Percentiles rank a stretch among this genome's conserved stretches.
Conservation (phyloP, 2,113 vertebrate genomes). For the Phoenicopterus ruber region DNA sequence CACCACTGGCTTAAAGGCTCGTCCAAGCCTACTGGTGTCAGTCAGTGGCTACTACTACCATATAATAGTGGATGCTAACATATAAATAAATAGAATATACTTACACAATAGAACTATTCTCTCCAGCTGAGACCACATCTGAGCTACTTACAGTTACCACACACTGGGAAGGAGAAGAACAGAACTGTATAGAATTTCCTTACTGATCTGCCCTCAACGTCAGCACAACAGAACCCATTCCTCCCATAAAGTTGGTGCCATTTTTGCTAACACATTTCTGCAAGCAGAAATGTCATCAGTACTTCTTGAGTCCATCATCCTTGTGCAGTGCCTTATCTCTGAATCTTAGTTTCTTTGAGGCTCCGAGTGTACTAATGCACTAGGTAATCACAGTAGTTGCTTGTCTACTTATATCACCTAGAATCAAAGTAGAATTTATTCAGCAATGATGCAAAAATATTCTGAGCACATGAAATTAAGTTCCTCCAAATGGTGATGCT, state of each 20-base stretch:
- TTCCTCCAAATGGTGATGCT: background rate
- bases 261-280: background rate
- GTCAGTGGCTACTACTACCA: background rate
- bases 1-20: background rate
- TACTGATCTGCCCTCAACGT: background rate
- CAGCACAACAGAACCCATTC: background rate
- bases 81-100: background rate
- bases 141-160: background rate
- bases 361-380: background rate
- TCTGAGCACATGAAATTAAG: background rate
- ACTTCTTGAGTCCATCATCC: background rate
- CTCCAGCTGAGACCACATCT: background rate
- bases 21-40: background rate
- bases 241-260: background rate
- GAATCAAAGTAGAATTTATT: background rate
- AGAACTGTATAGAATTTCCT: background rate
- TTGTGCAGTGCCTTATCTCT: background rate
- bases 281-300: background rate
- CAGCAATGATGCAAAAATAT: background rate
- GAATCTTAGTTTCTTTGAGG: background rate
- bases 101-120: background rate
- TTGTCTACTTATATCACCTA: background rate
- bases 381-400: background rate
- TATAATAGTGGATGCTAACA: background rate
- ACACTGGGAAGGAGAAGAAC: background rate